Base-by-base conservation (phyloP, 2,113 vertebrate genomes). In the zebrafish (Danio rerio) region DNA sequence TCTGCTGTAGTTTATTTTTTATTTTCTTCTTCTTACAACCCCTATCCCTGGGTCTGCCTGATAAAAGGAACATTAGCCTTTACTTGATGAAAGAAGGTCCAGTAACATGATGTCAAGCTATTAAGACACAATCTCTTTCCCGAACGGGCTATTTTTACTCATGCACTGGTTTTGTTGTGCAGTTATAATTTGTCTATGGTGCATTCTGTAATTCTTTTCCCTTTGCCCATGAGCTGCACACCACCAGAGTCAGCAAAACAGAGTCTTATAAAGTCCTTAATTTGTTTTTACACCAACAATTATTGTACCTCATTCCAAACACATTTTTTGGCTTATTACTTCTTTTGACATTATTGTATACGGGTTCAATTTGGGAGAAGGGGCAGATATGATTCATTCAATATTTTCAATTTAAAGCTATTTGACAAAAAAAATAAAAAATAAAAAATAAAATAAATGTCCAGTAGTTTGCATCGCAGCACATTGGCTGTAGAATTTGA, bases 281-380 rank as follows among this genome's bases (percentile, higher is more conserved):
- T 88, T 90, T 87, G 84, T 82, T 86, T 88, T 77, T 72, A 20
- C 84, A 88, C 16, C 31, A 42, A 5, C 76, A 63, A 8, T 77
- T 16, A 40, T 76, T 77, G 43, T 49, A 50, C 53, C 43, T 74
- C 40, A 58, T 12, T 77, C 74, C 18, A 52, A 63, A 63, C 43
- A 3, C 45, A 77, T 63, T 45, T 13, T 58, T 63, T 50, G 7
- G 8, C 7, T 59, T 20, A 45, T 50, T 62, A 8, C 45, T 45
- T n/a, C 12, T 47, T 59, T 31, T 31, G 20, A 58, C 42, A 49
- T 31, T 31, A 3, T 31, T 31, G 3, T 31, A 31, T 31, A 2
- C 31, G 31, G 31, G 31, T 31, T 31, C 31, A 31, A 1, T 31
- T 31, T 31, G 31, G 31, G 31, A 31, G 31, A 31, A 31, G 31